phyloP scores from a whole-genome alignment of 2,113 vertebrate species.

The Menura novaehollandiae region DNA sequence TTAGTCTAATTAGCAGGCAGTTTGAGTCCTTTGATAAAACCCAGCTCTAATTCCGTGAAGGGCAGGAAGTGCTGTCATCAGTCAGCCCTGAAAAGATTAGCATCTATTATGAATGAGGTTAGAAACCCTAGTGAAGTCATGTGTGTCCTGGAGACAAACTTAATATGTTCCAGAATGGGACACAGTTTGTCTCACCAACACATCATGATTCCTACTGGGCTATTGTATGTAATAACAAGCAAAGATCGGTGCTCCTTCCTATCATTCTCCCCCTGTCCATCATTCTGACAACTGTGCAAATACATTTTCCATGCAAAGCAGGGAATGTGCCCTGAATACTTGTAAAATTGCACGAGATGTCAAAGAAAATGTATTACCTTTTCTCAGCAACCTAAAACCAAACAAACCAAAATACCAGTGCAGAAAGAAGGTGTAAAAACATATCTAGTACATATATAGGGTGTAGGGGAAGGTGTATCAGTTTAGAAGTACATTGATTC shows the following conservation, averaged over 20 bases:
- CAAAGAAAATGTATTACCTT: conserved; percentile 68
- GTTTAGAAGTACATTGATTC: conserved; percentile 19
- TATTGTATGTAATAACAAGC: conserved; percentile 88
- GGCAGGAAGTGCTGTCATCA: conserved; percentile 96
- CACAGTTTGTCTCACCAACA: conserved; percentile 85
- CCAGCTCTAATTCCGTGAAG: conserved; percentile 93
- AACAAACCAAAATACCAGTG: conserved; percentile 52
- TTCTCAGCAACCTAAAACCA: conserved; percentile 66
- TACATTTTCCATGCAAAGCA: conserved; percentile 87
- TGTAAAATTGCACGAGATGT: conserved; percentile 70
- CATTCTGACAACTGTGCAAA: conserved; percentile 91
- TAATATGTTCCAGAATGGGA: conserved; percentile 92
- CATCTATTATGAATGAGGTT: conserved; percentile 97
- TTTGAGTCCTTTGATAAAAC: conserved; percentile 98
- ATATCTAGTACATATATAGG: conserved; percentile 7
- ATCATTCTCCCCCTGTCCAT: conserved; percentile 83
- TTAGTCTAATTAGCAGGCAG: conserved; percentile 99
- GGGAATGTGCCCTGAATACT: conserved; percentile 73
- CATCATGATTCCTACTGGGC: conserved; percentile 82
- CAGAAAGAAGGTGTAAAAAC: conserved; percentile 41
- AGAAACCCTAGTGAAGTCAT: conserved; percentile 91
- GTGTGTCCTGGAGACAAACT: conserved; percentile 97
- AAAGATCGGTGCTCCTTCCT: conserved; percentile 71
- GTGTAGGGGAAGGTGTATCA: neutral
- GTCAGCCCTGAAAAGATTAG: conserved; percentile 97